These are phyloP conservation scores for Volucella inanis DNA, from an alignment of 2,888 invertebrate genomes.

Conservation along the genomic window DNA sequence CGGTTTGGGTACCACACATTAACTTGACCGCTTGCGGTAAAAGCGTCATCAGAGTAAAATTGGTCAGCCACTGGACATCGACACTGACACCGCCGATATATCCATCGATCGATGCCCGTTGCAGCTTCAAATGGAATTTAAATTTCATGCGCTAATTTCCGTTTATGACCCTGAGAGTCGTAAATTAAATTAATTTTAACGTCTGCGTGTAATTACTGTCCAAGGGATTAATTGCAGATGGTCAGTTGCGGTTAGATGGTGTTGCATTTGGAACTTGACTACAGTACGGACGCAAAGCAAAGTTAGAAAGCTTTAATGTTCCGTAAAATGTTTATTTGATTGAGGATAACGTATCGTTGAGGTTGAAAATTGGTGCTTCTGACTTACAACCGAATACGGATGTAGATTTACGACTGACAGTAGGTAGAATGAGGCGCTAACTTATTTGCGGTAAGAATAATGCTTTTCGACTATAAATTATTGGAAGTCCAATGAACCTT, in stretches of 20 bases:
- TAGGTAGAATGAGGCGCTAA: slow-evolving; percentile 11
- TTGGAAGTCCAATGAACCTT: no score
- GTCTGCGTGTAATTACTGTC: slow-evolving; percentile 72
- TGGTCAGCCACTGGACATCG: slow-evolving; percentile 9
- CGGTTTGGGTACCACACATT: slow-evolving; percentile 61
- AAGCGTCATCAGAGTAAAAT: slow-evolving; percentile 49
- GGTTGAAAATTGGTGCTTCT: slow-evolving; percentile 38
- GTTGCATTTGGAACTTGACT: slow-evolving; percentile 39
- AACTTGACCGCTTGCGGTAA: slow-evolving; percentile 70
- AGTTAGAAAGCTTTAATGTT: slow-evolving; percentile 62
- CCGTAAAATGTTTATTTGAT: slow-evolving; percentile 63
- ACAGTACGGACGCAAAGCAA: slow-evolving; percentile 18
- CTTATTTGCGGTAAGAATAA: slow-evolving; percentile 44
- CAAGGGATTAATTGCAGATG: slow-evolving; percentile 67
- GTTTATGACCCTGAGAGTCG: slow-evolving; percentile 65
- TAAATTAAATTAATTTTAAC: slow-evolving; percentile 75
- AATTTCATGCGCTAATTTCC: slow-evolving; percentile 64
- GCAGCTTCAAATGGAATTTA: slow-evolving; percentile 28
- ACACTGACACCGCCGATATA: background rate
- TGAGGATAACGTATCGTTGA: slow-evolving; percentile 16
- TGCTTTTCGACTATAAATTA: background rate
- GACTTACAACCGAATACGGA: slow-evolving; percentile 47
- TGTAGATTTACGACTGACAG: slow-evolving; percentile 40
- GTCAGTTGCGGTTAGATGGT: background rate
- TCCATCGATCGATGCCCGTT: background rate